A percentile compares a stretch with the other conserved stretches of the same genome.
Conservation (phyloP, 2,113 vertebrate genomes). For the Herpetotheres cachinnans region DNA sequence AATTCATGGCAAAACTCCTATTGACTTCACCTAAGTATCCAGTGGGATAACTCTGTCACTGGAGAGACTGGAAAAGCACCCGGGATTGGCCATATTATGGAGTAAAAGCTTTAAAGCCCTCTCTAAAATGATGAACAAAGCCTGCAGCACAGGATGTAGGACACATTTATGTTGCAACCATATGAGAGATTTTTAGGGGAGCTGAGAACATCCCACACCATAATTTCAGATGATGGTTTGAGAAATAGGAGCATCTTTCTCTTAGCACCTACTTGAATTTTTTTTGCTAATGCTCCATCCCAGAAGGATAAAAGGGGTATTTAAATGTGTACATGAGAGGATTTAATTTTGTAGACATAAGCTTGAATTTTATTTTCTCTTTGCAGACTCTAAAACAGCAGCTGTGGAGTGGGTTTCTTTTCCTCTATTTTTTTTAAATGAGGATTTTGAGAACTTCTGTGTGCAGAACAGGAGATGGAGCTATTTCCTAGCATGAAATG, state of each 20-base stretch:
- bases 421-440: background rate
- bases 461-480: slow-evolving; percentile 74
- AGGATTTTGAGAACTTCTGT: background rate
- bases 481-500: slow-evolving; percentile 58
- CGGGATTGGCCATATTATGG: background rate
- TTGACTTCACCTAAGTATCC: background rate
- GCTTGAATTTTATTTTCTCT: background rate
- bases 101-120: background rate
- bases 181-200: background rate
- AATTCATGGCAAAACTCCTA: background rate
- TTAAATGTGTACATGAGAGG: background rate
- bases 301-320: background rate
- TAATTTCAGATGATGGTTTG: background rate
- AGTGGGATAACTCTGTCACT: background rate
- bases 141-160: rapidly evolving
- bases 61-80: background rate
- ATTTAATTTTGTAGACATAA: background rate
- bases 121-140: background rate
- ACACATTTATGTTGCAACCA: background rate
- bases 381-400: background rate
- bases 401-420: background rate
- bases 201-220: background rate
- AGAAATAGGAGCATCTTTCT: background rate
- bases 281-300: background rate
- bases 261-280: background rate